Conservation (phyloP, 2,113 vertebrate genomes). For the Leptosomus discolor region DNA sequence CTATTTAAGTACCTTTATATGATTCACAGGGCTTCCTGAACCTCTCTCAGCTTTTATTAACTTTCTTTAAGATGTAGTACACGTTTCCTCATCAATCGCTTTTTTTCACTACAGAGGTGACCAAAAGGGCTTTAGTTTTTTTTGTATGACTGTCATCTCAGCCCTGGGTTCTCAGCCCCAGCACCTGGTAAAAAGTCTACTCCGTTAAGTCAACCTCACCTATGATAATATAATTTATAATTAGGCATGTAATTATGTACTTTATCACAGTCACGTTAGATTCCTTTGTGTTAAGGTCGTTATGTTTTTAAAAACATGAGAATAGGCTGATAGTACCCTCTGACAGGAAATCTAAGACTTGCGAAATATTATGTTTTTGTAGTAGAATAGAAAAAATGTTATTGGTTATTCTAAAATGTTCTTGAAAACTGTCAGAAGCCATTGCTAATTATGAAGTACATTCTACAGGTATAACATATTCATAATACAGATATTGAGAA, state of each 20-base stretch:
- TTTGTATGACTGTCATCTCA: neutral
- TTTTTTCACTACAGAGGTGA: neutral
- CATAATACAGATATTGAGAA: neutral
- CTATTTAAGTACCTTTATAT: neutral
- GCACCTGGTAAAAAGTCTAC: neutral
- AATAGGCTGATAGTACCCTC: neutral
- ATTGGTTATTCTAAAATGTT: neutral
- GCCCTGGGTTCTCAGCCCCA: neutral
- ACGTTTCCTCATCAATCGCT: neutral
- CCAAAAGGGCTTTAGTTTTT: rapidly evolving
- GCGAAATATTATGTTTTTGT: too few relatives aligned
- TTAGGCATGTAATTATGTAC: neutral
- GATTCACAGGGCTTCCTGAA: neutral
- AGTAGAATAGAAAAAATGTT: neutral
- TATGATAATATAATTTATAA: neutral
- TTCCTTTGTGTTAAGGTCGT: neutral
- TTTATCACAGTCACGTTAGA: neutral
- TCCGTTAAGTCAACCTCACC: neutral
- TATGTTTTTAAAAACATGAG: neutral
- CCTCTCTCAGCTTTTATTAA: neutral
- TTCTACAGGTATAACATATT: neutral
- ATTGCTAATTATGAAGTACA: neutral
- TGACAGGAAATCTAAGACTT: neutral
- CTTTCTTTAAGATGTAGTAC: neutral
- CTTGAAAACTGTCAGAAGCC: neutral